Percentiles rank a stretch among this genome's conserved stretches.
phyloP scores from a whole-genome alignment of 2,888 invertebrate genomes.

The Labia minor region DNA sequence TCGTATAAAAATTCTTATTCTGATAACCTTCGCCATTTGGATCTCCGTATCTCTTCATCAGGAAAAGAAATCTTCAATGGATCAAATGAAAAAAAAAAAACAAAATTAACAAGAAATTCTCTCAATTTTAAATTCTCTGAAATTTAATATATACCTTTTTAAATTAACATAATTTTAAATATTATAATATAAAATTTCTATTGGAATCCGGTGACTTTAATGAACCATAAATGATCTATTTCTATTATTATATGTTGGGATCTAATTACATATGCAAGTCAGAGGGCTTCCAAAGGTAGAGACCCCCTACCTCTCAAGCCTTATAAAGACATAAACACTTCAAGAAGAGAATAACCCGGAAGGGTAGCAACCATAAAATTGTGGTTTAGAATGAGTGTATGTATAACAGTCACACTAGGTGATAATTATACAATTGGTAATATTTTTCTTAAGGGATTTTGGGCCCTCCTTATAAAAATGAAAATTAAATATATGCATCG shows the following conservation, averaged over 20 bases:
- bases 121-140: neutral
- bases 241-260: neutral
- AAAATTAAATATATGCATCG: neutral
- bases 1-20: neutral
- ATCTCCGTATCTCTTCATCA: neutral
- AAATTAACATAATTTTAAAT: neutral
- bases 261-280: neutral
- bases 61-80: neutral
- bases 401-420: neutral
- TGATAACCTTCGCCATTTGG: neutral
- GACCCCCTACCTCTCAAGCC: neutral
- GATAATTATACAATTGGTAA: neutral
- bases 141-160: neutral
- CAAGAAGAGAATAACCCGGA: neutral
- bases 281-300: too few species aligned
- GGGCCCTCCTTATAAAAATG: neutral
- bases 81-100: too few species aligned
- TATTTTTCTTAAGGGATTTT: neutral
- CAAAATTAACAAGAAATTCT: too few species aligned
- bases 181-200: neutral
- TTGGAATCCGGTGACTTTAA: neutral
- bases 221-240: neutral
- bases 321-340: slow-evolving; percentile 6
- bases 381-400: neutral
- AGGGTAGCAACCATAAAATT: neutral